Evolutionary conservation across 2,113 vertebrate species (phyloP).

Genomic region (Spea bombifrons): DNA sequence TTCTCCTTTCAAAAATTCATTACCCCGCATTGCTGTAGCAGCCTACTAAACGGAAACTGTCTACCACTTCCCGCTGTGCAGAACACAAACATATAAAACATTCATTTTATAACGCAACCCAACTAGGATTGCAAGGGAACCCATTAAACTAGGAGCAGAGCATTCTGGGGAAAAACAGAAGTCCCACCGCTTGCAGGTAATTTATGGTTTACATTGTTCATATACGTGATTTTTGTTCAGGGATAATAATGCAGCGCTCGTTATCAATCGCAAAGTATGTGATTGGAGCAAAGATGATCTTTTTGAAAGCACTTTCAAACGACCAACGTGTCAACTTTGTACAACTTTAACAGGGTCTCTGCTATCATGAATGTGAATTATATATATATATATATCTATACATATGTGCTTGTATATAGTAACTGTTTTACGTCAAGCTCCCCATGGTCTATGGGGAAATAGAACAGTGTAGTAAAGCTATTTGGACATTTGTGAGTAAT

Average conservation of each 20-base stretch:
- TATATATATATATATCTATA: neutral
- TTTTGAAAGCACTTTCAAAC: neutral
- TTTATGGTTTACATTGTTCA: neutral
- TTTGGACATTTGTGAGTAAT: neutral
- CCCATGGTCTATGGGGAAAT: neutral
- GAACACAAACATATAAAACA: neutral
- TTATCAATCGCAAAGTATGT: neutral
- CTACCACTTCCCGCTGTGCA: neutral
- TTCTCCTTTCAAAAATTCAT: neutral
- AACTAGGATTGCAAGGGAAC: neutral
- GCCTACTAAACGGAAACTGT: neutral
- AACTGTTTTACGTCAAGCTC: neutral
- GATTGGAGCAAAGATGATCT: constrained; percentile 1
- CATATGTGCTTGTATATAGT: neutral
- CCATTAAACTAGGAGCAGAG: neutral
- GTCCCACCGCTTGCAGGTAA: neutral
- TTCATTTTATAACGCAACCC: neutral
- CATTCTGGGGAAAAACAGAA: neutral
- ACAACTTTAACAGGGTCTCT: constrained; percentile 41
- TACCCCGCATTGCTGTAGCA: neutral
- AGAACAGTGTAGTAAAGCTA: neutral
- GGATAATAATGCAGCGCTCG: neutral
- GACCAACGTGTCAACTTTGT: neutral
- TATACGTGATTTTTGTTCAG: neutral
- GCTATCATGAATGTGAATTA: constrained; percentile 38